phyloP scores from a whole-genome alignment of 2,797 vertebrate species.

The Muscicapa striata region DNA sequence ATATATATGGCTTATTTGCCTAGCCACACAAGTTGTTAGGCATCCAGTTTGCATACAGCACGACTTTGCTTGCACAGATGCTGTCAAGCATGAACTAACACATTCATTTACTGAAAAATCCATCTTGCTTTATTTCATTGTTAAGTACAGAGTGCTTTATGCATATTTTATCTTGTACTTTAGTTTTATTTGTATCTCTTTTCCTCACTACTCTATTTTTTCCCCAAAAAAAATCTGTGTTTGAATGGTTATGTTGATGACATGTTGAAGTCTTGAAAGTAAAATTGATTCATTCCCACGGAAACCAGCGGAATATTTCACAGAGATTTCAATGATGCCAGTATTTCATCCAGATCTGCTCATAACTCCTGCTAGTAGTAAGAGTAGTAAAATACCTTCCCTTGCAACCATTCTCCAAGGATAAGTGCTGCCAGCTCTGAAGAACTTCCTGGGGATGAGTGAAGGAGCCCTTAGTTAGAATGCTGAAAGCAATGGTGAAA shows the following conservation, averaged over 20 bases:
- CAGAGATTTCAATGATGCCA: not conserved
- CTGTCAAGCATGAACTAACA: not conserved
- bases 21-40: constrained; percentile 35
- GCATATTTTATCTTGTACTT: constrained; percentile 3
- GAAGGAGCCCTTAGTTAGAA: not conserved
- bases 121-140: not conserved
- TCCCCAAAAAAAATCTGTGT: not conserved
- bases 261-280: constrained; percentile 6
- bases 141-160: not conserved
- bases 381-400: not conserved
- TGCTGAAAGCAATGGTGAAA: not conserved
- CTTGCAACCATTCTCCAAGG: not conserved
- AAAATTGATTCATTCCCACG: not conserved
- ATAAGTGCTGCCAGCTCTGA: not conserved
- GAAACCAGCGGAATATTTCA: not conserved
- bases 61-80: constrained; percentile 32
- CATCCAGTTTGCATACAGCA: constrained; percentile 39
- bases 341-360: not conserved
- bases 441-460: not conserved
- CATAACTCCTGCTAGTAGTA: not conserved
- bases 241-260: not conserved
- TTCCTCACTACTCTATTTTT: not conserved
- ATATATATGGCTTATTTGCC: constrained; percentile 32
- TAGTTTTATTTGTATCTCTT: constrained; percentile 3
- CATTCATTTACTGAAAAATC: constrained; percentile 27